Percentiles rank a stretch among this genome's conserved stretches.
These are phyloP conservation scores for Lontra canadensis DNA, from an alignment of 2,113 vertebrate genomes.

Conservation along the genomic window DNA sequence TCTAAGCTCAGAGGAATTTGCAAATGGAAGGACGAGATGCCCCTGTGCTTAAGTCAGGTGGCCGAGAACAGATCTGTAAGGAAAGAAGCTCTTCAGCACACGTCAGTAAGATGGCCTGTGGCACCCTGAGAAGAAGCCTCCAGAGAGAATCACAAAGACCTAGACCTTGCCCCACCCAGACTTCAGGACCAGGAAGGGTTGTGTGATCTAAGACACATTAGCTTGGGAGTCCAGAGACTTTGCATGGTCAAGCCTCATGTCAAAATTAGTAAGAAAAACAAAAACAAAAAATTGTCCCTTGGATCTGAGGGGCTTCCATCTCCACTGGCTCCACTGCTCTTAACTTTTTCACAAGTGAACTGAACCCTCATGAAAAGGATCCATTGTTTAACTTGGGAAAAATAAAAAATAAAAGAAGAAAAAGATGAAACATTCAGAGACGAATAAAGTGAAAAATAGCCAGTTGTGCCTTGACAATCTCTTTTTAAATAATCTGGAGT, in stretches of 20 bases:
- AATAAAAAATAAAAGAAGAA: not conserved
- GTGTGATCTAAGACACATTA: not conserved
- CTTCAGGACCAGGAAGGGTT: not conserved
- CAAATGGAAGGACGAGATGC: not conserved
- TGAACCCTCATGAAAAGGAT: not conserved
- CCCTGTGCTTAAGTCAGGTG: not conserved
- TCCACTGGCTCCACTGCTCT: not conserved
- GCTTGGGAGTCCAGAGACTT: not conserved
- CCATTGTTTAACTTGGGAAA: not conserved
- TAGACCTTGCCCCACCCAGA: not conserved
- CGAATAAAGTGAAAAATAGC: conserved; percentile 31
- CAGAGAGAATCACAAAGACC: not conserved
- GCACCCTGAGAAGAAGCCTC: not conserved
- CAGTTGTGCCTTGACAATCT: not conserved
- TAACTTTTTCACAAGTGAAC: not conserved
- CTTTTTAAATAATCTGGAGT: not conserved
- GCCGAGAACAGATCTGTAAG: not conserved
- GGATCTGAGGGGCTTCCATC: not conserved
- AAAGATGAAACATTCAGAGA: not conserved
- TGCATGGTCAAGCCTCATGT: not conserved
- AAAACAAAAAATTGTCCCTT: not conserved
- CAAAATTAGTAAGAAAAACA: not conserved
- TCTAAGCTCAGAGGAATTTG: not conserved
- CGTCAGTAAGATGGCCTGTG: not conserved
- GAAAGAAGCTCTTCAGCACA: not conserved